Evolutionary conservation across 2,888 invertebrate genomes (phyloP), one percentile per base, ranked within the genome.

Genomic region (Pyrrhia umbra): DNA sequence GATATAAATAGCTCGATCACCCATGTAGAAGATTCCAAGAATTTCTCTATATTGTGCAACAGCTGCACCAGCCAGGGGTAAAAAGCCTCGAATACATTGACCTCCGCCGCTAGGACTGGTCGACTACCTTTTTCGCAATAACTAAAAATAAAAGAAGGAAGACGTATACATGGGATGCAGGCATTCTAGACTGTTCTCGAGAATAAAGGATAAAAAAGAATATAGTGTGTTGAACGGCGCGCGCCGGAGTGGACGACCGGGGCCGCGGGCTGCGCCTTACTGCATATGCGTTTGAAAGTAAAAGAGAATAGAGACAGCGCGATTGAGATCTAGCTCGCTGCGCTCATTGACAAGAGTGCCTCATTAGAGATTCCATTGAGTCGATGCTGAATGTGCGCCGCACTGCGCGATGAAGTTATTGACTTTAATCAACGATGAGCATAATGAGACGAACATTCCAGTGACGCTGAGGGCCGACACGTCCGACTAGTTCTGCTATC

Each of bases 1-100:
- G 77, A 54, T 85, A 83, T 83, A 82, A 86, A 85, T 85, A 82
- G 77, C 73, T 61, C 72, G 85, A 86, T 84, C 83, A 83, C 84
- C 81, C 80, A 85, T 85, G 84, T 79, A 75, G 83, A 81, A 80
- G 79, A 85, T 90, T 90, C 91, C 82, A 86, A 89, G 86, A 91
- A 92, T 90, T 86, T 91, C 88, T 89, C 81, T 85, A 88, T 92
- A 92, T 94, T 94, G 94, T 93, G 92, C 93, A 93, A 93, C 93
- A 93, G 89, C 92, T 92, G 93, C 92, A 80, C 75, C 81, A 79
- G 80, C 73, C 79, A 82, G 86, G 90, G 92, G 90, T 91, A 93
- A 92, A 84, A 90, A 90, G 88, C 91, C 93, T 92, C 74, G 87
- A 85, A 91, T 89, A 84, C 94, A 79, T 93, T 93, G 93, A 94